These are phyloP conservation scores for Diacarnus erythraeanus DNA, from an alignment of 37 sponge, comb jelly and placozoan species.

Conservation along the genomic window DNA sequence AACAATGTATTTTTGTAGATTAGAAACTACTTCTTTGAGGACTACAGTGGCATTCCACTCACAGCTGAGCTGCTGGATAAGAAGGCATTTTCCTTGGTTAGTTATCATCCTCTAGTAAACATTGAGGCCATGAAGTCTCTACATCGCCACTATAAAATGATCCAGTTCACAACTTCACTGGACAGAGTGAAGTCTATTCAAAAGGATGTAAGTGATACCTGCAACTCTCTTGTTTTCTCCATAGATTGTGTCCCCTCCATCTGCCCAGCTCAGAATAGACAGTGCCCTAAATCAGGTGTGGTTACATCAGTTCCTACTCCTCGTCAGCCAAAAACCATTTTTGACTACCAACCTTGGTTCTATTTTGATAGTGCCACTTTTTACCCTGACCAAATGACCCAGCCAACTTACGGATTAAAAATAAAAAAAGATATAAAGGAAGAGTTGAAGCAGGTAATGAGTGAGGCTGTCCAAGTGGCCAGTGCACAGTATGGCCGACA, in stretches of 20 bases:
- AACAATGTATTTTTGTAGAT: too few species aligned
- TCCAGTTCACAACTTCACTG: constrained; percentile 1
- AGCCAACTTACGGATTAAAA: constrained; percentile 12
- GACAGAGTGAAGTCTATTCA: neutral
- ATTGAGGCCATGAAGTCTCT: constrained; percentile 27
- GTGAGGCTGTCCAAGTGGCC: constrained; percentile 5
- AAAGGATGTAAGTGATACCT: constrained; percentile 7
- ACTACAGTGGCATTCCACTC: constrained; percentile 3
- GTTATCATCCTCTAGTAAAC: constrained; percentile 29
- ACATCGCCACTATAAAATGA: constrained; percentile 42
- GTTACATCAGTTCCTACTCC: neutral
- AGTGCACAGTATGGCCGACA: constrained; percentile 20
- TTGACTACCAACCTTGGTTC: constrained; percentile 36
- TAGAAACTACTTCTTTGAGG: neutral
- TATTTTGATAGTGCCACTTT: constrained; percentile 28
- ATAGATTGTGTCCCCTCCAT: neutral
- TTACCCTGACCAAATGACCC: constrained; percentile 8
- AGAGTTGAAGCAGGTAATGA: constrained; percentile 19
- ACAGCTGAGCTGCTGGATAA: neutral
- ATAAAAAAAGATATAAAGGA: neutral
- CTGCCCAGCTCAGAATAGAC: neutral
- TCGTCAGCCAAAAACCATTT: constrained; percentile 14
- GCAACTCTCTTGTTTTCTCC: neutral
- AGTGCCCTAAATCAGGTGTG: constrained; percentile 8
- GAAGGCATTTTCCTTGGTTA: constrained; percentile 20